A percentile compares a stretch with the other conserved stretches of the same genome.
These are phyloP conservation scores for Cephus spinipes DNA, from an alignment of 2,888 invertebrate species.

Conservation along the genomic window DNA sequence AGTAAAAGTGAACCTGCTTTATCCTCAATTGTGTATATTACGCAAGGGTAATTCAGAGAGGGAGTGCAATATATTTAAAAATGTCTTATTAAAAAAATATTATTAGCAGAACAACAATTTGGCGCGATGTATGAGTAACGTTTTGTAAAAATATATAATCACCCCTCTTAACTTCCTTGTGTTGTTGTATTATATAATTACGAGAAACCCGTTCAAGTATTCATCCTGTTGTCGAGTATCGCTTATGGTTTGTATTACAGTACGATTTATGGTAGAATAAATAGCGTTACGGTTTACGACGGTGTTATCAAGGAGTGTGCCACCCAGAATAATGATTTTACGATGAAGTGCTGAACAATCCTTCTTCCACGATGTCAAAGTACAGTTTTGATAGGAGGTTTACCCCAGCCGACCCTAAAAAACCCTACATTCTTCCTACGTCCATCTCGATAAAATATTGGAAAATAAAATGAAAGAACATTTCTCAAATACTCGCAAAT, in stretches of 20 bases:
- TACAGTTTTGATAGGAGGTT: neutral
- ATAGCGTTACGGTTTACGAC: conserved; percentile 17
- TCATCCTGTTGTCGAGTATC: neutral
- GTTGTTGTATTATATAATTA: neutral
- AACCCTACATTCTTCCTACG: neutral
- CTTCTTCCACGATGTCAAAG: neutral
- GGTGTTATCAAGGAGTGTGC: conserved; percentile 14
- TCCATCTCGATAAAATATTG: neutral
- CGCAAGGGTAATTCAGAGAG: neutral
- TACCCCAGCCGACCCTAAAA: neutral
- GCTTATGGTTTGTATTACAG: neutral
- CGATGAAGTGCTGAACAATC: neutral
- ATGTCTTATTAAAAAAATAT: neutral
- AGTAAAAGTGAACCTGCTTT: neutral
- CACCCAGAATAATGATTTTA: conserved; percentile 21
- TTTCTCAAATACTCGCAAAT: neutral
- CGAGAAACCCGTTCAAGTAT: neutral
- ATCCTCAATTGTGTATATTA: neutral
- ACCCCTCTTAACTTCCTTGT: neutral
- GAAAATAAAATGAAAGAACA: neutral
- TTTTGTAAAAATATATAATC: neutral
- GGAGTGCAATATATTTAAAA: neutral
- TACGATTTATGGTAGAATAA: conserved; percentile 21
- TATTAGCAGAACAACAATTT: neutral
- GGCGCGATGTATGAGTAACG: neutral